Conservation (phyloP, 2,888 invertebrate genomes). For the Dasysyrphus albostriatus region DNA sequence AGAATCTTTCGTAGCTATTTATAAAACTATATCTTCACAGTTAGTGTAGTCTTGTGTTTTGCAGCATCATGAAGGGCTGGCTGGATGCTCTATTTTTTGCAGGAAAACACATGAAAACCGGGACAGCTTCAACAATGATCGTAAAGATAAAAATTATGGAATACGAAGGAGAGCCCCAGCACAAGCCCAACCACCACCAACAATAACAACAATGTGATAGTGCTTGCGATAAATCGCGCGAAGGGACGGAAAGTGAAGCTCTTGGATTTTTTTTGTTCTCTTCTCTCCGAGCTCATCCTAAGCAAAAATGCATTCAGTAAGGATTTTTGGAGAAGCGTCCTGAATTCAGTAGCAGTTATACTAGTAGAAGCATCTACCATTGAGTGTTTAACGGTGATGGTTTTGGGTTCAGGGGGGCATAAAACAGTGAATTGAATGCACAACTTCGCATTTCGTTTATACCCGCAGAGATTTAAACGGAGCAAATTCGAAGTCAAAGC, state of each 20-base stretch:
- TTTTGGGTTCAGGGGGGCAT: neutral
- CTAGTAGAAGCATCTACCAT: neutral
- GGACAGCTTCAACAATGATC: conserved; percentile 71
- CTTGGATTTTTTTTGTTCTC: conserved; percentile 7
- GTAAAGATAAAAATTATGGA: conserved; percentile 74
- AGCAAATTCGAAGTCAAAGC: conserved; percentile 71
- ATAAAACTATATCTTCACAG: conserved; percentile 41
- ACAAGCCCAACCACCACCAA: conserved; percentile 18
- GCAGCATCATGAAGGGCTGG: neutral
- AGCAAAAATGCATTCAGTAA: conserved; percentile 54
- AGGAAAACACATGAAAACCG: conserved; percentile 65
- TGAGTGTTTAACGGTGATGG: conserved; percentile 9
- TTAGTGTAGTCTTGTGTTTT: neutral
- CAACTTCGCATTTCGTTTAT: conserved; percentile 71
- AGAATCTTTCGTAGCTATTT: conserved; percentile 40
- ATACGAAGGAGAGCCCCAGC: conserved; percentile 28
- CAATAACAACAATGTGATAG: conserved; percentile 57
- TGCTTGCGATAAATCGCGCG: conserved; percentile 64
- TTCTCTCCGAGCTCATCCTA: neutral
- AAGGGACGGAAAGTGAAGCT: conserved; percentile 51
- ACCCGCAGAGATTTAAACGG: conserved; percentile 61
- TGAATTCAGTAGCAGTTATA: conserved; percentile 16
- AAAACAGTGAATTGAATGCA: conserved; percentile 61
- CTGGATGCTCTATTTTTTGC: conserved; percentile 41
- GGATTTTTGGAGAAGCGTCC: conserved; percentile 34